Evolutionary conservation across 2,888 invertebrate species (phyloP).

Genomic region (Lissocephala sabroskyi): DNA sequence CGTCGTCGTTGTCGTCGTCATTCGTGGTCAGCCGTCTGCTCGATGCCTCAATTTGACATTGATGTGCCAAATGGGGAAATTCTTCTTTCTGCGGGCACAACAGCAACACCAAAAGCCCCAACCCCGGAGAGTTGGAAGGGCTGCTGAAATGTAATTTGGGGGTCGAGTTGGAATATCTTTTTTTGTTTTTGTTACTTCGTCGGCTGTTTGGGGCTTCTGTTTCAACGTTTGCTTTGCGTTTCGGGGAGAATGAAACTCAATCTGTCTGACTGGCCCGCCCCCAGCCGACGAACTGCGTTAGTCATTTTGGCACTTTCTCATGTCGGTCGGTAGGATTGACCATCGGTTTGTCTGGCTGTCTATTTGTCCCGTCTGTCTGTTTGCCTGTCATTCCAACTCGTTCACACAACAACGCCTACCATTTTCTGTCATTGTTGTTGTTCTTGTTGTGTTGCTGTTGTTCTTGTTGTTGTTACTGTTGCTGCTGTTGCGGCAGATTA

Average conservation of each 20-base stretch:
- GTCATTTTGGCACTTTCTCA: slow-evolving; percentile 63
- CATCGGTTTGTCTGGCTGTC: no score
- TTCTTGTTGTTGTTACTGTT: slow-evolving; percentile 6
- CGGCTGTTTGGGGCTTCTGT: slow-evolving; percentile 3
- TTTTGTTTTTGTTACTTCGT: slow-evolving; percentile 28
- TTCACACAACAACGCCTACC: slow-evolving; percentile 44
- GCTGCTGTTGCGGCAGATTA: slow-evolving; percentile 39
- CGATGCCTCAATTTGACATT: slow-evolving; percentile 65
- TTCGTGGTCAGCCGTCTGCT: slow-evolving; percentile 29
- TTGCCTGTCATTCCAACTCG: slow-evolving; percentile 14
- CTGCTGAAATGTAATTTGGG: slow-evolving; percentile 64
- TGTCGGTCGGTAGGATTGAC: no score
- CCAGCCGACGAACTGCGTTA: slow-evolving; percentile 38
- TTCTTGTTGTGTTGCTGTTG: background rate
- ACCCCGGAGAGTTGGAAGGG: slow-evolving; percentile 32
- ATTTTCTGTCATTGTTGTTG: background rate
- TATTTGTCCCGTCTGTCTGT: slow-evolving; percentile 50
- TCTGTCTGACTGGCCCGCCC: slow-evolving; percentile 49
- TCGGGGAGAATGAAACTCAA: slow-evolving; percentile 52
- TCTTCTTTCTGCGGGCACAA: slow-evolving; percentile 37
- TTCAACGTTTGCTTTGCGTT: no score
- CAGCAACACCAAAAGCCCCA: slow-evolving; percentile 16
- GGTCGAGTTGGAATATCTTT: slow-evolving; percentile 30
- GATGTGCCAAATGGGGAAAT: slow-evolving; percentile 64
- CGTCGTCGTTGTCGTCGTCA: no score